These are phyloP conservation scores for Lypha dubia DNA, from an alignment of 2,888 invertebrate species.

Conservation along the genomic window DNA sequence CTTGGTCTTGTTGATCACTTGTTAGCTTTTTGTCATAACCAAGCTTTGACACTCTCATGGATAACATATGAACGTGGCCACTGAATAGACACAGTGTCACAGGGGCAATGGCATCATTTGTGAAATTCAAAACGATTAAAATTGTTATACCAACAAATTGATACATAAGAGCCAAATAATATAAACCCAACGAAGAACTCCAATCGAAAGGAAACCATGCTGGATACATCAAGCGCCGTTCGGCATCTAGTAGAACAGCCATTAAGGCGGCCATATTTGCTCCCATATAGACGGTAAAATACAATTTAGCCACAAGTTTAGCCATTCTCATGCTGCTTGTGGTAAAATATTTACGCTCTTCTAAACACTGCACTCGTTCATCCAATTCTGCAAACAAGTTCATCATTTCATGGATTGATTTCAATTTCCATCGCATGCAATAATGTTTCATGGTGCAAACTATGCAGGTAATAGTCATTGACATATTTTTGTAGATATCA, in stretches of 20 bases:
- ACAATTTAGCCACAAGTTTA: constrained; percentile 18
- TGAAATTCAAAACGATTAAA: constrained; percentile 70
- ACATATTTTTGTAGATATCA: constrained; percentile 70
- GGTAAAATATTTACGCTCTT: constrained; percentile 67
- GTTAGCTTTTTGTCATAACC: constrained; percentile 63
- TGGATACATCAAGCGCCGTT: constrained; percentile 72
- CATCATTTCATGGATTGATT: constrained; percentile 54
- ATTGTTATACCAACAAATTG: constrained; percentile 68
- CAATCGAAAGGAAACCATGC: constrained; percentile 74
- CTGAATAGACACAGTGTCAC: constrained; percentile 66
- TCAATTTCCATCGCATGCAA: constrained; percentile 65
- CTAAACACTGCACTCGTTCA: constrained; percentile 38
- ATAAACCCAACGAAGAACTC: constrained; percentile 50
- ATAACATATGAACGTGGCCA: constrained; percentile 72
- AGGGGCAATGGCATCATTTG: constrained; percentile 68
- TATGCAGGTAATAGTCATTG: constrained; percentile 66
- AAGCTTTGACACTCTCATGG: constrained; percentile 67
- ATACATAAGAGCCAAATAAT: constrained; percentile 63
- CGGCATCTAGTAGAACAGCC: constrained; percentile 49
- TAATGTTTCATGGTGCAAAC: constrained; percentile 68
- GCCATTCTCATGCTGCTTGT: constrained; percentile 5
- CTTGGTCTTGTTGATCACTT: constrained; percentile 48
- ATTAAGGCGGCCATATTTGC: constrained; percentile 60
- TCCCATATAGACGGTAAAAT: constrained; percentile 51
- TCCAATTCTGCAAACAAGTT: constrained; percentile 62